Evolutionary conservation across 2,113 vertebrate species (phyloP).

Genomic region (Tetraodon nigroviridis): DNA sequence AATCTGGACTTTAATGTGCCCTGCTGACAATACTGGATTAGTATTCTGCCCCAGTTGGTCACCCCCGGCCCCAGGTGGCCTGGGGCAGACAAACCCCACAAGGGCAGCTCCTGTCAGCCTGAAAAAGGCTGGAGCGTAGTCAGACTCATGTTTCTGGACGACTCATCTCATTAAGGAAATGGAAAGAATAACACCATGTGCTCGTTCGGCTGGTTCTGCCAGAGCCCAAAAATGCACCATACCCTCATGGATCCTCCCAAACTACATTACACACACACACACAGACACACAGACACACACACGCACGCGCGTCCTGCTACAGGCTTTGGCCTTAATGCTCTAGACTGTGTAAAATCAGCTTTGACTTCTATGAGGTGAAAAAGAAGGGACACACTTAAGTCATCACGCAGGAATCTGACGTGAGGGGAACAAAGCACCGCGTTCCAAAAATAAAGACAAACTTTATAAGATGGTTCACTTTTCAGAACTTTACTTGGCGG

Average conservation of each 20-base stretch:
- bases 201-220: constrained; percentile 5
- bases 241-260: not conserved
- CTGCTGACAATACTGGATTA: constrained; percentile 48
- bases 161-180: constrained; percentile 49
- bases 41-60: constrained; percentile 46
- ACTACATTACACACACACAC: constrained; percentile 10
- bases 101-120: constrained; percentile 41
- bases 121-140: constrained; percentile 45
- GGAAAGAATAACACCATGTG: constrained; percentile 47
- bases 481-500: too few relatives aligned
- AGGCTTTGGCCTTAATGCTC: not conserved
- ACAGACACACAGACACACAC: too few relatives aligned
- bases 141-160: constrained; percentile 50
- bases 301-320: not conserved
- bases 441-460: not conserved
- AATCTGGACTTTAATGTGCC: constrained; percentile 40
- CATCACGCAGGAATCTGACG: not conserved
- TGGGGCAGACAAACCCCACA: constrained; percentile 28
- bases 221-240: not conserved
- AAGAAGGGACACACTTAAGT: too few relatives aligned
- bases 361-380: too few relatives aligned
- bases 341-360: too few relatives aligned
- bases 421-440: not conserved
- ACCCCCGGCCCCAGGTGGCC: constrained; percentile 56
- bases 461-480: too few relatives aligned